phyloP scores from a whole-genome alignment of 1,140 invertebrate genomes.

The Druon quercuslanigerum region DNA sequence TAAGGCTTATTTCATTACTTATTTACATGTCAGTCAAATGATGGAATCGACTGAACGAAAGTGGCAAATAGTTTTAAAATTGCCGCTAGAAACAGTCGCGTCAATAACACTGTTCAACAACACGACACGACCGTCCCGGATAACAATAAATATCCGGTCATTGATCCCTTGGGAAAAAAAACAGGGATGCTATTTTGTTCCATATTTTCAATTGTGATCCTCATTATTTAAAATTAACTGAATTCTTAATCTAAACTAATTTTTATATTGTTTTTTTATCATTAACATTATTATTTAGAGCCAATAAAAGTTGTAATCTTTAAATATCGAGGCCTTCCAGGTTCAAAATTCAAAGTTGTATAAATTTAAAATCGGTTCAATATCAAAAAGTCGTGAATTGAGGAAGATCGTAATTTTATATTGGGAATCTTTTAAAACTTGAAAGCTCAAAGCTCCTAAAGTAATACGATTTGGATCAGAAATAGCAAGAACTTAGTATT shows the following conservation, averaged over 20 bases:
- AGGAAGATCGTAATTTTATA: too few relatives aligned
- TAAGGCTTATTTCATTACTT: background rate
- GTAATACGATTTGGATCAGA: too few relatives aligned
- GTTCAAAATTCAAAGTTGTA: too few relatives aligned
- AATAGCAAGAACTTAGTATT: too few relatives aligned
- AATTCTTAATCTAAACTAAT: background rate
- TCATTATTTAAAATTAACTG: background rate
- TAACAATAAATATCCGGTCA: constrained; percentile 5
- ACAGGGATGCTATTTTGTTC: background rate
- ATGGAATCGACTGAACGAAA: background rate
- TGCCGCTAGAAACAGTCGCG: constrained; percentile 12
- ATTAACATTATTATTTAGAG: background rate
- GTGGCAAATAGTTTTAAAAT: constrained; percentile 20
- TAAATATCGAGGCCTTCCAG: too few relatives aligned
- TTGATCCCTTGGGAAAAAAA: constrained; percentile 10
- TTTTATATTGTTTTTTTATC: background rate
- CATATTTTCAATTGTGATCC: constrained; percentile 13
- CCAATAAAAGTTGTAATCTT: too few relatives aligned
- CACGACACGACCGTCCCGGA: constrained; percentile 2
- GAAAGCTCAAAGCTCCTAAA: too few relatives aligned
- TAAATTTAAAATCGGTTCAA: too few relatives aligned
- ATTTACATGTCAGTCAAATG: background rate
- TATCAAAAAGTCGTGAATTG: too few relatives aligned
- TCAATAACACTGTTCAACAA: constrained; percentile 16
- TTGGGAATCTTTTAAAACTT: too few relatives aligned